Evolutionary conservation across 2,888 invertebrate genomes (phyloP), one percentile per base, ranked within the genome.

Genomic region (Pachycephus smyrnensis): DNA sequence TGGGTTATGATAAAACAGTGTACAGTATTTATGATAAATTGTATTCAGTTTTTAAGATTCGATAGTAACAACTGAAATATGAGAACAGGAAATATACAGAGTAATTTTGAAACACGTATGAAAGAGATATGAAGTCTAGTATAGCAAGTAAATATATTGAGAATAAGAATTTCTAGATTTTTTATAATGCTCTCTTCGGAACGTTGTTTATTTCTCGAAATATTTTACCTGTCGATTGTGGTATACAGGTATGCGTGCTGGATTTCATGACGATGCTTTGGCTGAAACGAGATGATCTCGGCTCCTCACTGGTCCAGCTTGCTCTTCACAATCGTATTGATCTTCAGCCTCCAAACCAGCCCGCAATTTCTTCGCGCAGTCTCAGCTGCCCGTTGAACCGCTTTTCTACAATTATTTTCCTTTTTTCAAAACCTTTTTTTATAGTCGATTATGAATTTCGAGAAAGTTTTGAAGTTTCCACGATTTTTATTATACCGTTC

Each of bases 171-270:
- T 36, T 30, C 1, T 6, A 76, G 12, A 75, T 77, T 55, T 23
- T 40, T 23, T 55, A 9, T 55, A 23, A 1, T 55, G 23, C 6
- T 23, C 1, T 55, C 0, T 9, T 23, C 23, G 23, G 55, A 23
- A 55, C 15, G 23, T 55, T 55, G 9, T 9, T 55, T 55, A 55
- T 55, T 55, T 55, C 6, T 55, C 15, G 55, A 55, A 23, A 23
- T 23, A 55, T 9, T 23, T 55, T 55, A 55, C 55, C 55, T 55
- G 55, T 23, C 15, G 55, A 55, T 23, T 23, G 55, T 23, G 55
- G 55, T 55, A 55, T 80, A 76, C 88, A 89, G 75, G 86, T 88
- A 73, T 90, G 88, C 75, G 87, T 83, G 12, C 82, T 75, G 31
- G 83, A 84, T 79, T 84, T 83, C 87, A 87, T 87, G 80, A 83